Conservation (phyloP, 2,113 vertebrate genomes). For the Colaptes auratus region DNA sequence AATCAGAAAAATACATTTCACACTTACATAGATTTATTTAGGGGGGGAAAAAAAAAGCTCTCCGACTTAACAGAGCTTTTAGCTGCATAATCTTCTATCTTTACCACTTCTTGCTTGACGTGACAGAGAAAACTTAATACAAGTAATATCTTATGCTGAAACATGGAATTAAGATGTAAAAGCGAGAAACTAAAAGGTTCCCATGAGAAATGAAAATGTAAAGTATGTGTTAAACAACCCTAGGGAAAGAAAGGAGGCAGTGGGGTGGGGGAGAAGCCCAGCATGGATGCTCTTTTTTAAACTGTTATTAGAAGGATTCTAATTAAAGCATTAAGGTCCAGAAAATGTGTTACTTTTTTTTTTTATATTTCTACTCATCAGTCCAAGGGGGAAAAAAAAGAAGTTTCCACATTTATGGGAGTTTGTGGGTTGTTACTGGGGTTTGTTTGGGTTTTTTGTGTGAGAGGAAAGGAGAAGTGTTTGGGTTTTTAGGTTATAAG, state of each 20-base stretch:
- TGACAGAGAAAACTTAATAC: slow-evolving; percentile 33
- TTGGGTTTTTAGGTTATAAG: not conserved
- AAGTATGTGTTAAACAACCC: slow-evolving; percentile 43
- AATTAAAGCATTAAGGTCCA: slow-evolving; percentile 5
- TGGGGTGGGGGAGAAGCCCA: not conserved
- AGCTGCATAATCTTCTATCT: slow-evolving; percentile 13
- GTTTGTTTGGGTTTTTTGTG: not conserved
- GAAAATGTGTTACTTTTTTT: not conserved
- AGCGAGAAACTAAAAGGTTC: not conserved
- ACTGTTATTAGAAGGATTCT: not conserved
- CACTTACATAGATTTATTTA: not conserved
- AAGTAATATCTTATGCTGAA: slow-evolving; percentile 26
- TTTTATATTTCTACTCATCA: not conserved
- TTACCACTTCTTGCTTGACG: slow-evolving; percentile 2
- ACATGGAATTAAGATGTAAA: slow-evolving; percentile 60
- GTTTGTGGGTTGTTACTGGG: no score
- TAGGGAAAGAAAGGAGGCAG: not conserved
- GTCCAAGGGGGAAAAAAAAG: not conserved
- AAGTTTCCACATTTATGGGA: not conserved
- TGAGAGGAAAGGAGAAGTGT: not conserved
- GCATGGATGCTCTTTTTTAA: not conserved
- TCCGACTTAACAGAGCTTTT: not conserved
- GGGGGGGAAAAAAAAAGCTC: not conserved
- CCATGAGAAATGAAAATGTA: slow-evolving; percentile 58
- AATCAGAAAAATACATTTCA: slow-evolving; percentile 19